Evolutionary conservation across 2,113 vertebrate species (phyloP), one percentile per base, ranked within the genome.

Genomic region (Callochromis pleurospilus): DNA sequence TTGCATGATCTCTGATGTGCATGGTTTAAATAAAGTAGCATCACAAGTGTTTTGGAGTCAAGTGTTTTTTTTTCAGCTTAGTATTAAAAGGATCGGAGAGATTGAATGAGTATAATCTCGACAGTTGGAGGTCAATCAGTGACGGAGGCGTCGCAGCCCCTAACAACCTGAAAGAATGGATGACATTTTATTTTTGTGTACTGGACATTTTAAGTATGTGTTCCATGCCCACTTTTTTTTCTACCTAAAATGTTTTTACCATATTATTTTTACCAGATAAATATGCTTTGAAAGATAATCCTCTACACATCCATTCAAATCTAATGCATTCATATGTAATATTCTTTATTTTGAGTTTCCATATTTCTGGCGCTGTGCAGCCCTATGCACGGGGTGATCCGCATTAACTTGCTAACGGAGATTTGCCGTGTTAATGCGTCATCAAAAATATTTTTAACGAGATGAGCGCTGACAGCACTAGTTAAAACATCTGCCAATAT

Each of bases 31-130:
- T 31, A 31, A 58, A 58, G 26, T 3, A 58, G 55, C 13, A 58
- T 58, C 55, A 58, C 26, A 58, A 58, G 55, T 58, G 55, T 58
- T 58, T 58, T 58, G 26, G 14, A 58, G 26, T 58, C 55, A 58
- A 31, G 13, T 29, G 4, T 0, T 0, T 5, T 55, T 53, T 58
- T 56, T 0, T 1, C 21, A 56, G 24, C 54, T 58, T 0, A 58
- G 55, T 58, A 58, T 58, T 58, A 31, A 58, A 58, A 58, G 55
- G 26, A 58, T 58, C 2, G 0, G 7, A 58, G 55, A 9, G 26
- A 58, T 17, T 58, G 55, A 2, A 58, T 58, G 14, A 58, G 55
- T 58, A 58, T 58, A 17, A 58, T 58, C 26, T 58, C 3, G 3
- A 58, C 55, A 58, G 55, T 62, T 62, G 15, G 15, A 19, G 58